phyloP scores from a whole-genome alignment of 2,113 vertebrate species.

The rat (Rattus norvegicus) region DNA sequence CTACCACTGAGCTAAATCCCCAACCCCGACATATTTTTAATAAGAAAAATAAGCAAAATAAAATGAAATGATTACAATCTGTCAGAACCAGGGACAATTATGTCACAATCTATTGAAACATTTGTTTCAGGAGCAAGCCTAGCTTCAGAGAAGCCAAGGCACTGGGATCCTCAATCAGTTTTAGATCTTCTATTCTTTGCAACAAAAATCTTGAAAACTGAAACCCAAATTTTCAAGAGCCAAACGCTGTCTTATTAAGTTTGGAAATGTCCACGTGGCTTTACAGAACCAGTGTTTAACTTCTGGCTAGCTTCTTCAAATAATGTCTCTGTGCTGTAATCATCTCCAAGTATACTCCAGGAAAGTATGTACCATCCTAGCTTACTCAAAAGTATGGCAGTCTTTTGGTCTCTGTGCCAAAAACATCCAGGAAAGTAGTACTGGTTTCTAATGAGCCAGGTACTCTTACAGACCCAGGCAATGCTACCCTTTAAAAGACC shows the following conservation, averaged over 20 bases:
- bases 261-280: constrained; percentile 13
- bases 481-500: constrained; percentile 8
- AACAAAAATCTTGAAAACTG: constrained; percentile 10
- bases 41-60: background rate
- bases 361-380: background rate
- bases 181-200: background rate
- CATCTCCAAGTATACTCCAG: constrained; percentile 9
- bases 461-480: background rate
- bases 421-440: background rate
- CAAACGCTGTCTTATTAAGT: constrained; percentile 18
- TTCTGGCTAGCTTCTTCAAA: background rate
- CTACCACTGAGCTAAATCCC: no score
- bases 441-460: background rate
- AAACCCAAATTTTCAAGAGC: constrained; percentile 32
- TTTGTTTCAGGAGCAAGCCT: background rate
- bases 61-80: background rate
- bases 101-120: background rate
- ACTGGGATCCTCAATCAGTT: background rate
- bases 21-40: background rate
- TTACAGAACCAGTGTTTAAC: constrained; percentile 37
- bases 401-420: background rate
- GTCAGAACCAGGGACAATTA: background rate
- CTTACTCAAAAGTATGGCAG: background rate
- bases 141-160: background rate
- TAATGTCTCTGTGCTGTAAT: background rate